Percentiles rank a stretch among this genome's conserved stretches.
phyloP scores from a whole-genome alignment of 2,888 invertebrate species.

The Leptinotarsa juncta region DNA sequence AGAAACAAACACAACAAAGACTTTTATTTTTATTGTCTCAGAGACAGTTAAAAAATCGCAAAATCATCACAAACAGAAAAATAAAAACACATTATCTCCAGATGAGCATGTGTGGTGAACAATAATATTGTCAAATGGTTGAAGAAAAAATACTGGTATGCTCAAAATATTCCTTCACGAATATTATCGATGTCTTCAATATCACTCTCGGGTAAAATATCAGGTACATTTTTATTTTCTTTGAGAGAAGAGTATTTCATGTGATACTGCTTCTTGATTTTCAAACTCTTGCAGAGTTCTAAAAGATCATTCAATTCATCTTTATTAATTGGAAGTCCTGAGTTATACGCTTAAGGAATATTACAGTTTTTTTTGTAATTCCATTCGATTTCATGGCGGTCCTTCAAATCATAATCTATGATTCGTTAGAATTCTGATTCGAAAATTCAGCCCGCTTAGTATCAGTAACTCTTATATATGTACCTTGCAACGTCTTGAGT shows the following conservation, averaged over 20 bases:
- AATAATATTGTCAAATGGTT: not conserved
- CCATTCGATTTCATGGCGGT: constrained; percentile 21
- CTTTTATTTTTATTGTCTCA: constrained; percentile 1
- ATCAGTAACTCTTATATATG: not conserved
- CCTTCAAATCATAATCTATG: constrained; percentile 23
- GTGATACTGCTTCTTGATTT: constrained; percentile 3
- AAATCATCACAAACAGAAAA: constrained; percentile 13
- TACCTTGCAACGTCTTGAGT: constrained; percentile 8
- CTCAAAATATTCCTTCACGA: constrained; percentile 16
- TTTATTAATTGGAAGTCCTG: constrained; percentile 27
- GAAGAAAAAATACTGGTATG: not conserved
- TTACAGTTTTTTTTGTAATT: constrained; percentile 16
- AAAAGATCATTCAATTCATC: constrained; percentile 22
- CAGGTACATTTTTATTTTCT: constrained; percentile 9
- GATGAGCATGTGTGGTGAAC: constrained; percentile 13
- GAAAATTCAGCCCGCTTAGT: constrained; percentile 16
- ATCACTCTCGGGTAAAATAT: constrained; percentile 15
- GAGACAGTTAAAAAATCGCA: not conserved
- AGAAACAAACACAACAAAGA: constrained; percentile 11
- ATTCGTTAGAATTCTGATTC: constrained; percentile 2
- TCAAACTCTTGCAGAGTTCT: constrained; percentile 10
- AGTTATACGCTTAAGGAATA: constrained; percentile 21
- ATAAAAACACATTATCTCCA: constrained; percentile 17
- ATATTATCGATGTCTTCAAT: constrained; percentile 4
- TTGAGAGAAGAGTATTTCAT: not conserved